Conservation (phyloP, 2,888 invertebrate species). For the Geotrupes spiniger region DNA sequence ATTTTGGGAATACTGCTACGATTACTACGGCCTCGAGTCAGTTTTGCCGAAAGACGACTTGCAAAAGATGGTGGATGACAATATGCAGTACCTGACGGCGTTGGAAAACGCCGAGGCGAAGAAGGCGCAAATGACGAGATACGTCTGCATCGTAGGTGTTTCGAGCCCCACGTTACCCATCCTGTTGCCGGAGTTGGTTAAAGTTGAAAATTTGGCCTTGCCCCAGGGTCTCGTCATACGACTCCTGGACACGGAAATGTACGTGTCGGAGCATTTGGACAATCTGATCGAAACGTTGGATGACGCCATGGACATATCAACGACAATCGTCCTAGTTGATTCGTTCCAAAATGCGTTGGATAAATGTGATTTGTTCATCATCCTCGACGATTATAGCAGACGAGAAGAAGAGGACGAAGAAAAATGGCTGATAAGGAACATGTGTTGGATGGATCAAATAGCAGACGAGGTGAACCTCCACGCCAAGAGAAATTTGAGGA, state of each 20-base stretch:
- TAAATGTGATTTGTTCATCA: conserved; percentile 54
- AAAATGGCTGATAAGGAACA: conserved; percentile 40
- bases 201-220: conserved; percentile 31
- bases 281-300: conserved; percentile 2
- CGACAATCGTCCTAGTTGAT: conserved; percentile 35
- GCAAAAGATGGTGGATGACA: conserved; percentile 35
- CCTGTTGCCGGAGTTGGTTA: conserved; percentile 38
- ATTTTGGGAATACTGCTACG: conserved; percentile 61
- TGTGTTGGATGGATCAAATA: conserved; percentile 46
- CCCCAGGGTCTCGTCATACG: conserved; percentile 34
- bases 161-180: conserved; percentile 32
- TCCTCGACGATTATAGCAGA: conserved; percentile 51
- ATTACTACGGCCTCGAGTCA: conserved; percentile 55
- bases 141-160: conserved; percentile 39
- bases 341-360: conserved; percentile 52
- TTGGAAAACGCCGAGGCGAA: conserved; percentile 8
- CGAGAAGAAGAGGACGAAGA: conserved; percentile 38
- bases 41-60: conserved; percentile 39
- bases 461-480: conserved; percentile 54
- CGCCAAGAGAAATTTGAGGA: conserved; percentile 50
- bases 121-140: conserved; percentile 14
- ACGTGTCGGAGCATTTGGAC: conserved; percentile 16
- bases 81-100: conserved; percentile 25
- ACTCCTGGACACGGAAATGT: conserved; percentile 37
- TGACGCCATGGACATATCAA: background rate